Evolutionary conservation across 92 coral and sea anemone genomes (phyloP).

Genomic region (Bergia sp.): DNA sequence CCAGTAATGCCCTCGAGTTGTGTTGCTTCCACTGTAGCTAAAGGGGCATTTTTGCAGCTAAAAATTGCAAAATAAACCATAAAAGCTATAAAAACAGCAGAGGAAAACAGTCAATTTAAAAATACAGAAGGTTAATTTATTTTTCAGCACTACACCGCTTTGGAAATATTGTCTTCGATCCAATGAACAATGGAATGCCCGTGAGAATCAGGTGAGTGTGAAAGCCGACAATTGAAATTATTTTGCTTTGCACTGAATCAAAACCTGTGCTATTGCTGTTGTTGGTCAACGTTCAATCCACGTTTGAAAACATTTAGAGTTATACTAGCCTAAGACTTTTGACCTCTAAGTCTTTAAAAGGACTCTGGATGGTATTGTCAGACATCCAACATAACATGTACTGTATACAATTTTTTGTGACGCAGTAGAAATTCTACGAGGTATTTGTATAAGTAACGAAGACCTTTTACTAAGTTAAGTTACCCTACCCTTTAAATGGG

Average conservation of each 20-base stretch:
- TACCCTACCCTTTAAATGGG: neutral
- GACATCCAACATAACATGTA: neutral
- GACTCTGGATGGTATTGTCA: neutral
- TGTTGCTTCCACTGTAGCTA: neutral
- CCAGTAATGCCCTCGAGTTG: neutral
- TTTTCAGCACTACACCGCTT: neutral
- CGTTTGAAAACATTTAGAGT: neutral
- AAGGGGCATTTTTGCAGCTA: neutral
- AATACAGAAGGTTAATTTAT: neutral
- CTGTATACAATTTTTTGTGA: constrained; percentile 25
- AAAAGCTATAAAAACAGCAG: neutral
- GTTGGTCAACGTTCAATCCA: neutral
- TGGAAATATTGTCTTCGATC: neutral
- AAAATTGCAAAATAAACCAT: neutral
- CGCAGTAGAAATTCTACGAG: constrained; percentile 35
- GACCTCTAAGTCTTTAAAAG: neutral
- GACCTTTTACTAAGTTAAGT: neutral
- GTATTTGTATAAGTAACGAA: neutral
- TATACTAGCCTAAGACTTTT: constrained; percentile 11
- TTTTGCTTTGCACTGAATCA: constrained; percentile 5
- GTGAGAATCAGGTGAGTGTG: neutral
- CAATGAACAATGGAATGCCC: neutral
- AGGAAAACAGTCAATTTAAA: neutral
- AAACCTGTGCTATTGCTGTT: neutral
- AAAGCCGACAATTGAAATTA: neutral